Conservation (phyloP, 2,888 invertebrate genomes). For the Tetranychus piercei region DNA sequence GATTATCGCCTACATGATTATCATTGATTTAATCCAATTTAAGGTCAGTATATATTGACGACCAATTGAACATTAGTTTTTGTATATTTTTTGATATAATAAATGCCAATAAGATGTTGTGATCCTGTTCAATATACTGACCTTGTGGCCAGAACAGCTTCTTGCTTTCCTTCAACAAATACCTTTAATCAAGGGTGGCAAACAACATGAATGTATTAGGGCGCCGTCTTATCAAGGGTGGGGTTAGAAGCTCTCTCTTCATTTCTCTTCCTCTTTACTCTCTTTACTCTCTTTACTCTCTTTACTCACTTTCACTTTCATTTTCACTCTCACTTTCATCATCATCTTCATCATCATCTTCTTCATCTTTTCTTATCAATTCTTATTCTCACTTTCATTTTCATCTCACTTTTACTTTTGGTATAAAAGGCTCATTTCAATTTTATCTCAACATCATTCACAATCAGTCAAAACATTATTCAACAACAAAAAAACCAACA, state of each 20-base stretch:
- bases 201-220: neutral
- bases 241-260: neutral
- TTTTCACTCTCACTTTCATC: neutral
- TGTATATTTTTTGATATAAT: too few species aligned
- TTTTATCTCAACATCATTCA: neutral
- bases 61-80: neutral
- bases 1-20: slow-evolving; percentile 1
- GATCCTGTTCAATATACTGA: neutral
- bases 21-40: neutral
- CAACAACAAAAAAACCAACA: neutral
- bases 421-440: neutral
- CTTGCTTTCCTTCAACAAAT: neutral
- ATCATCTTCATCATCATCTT: neutral
- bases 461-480: neutral
- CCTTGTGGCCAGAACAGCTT: neutral
- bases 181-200: neutral
- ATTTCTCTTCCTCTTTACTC: neutral
- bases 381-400: neutral
- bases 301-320: neutral
- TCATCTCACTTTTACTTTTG: neutral
- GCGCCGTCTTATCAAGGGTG: neutral
- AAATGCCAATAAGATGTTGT: too few species aligned
- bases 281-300: neutral
- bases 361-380: neutral
- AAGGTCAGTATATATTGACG: neutral